phyloP scores from a whole-genome alignment of 1,140 invertebrate genomes.

The Magallana gigas region DNA sequence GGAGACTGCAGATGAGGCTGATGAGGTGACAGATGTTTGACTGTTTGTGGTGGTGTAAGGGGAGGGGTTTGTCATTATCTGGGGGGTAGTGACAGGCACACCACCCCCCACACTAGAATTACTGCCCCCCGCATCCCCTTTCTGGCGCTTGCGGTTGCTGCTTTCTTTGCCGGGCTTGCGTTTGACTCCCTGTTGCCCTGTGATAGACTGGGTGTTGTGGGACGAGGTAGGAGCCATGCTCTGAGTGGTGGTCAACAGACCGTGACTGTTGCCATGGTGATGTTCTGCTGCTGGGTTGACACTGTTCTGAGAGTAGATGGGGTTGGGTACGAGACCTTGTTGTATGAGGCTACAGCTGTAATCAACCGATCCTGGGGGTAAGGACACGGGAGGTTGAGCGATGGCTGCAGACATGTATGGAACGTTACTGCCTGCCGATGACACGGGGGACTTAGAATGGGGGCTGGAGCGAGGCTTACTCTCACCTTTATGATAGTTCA shows the following conservation, averaged over 20 bases:
- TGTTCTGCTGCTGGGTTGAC: conserved; percentile 53
- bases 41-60: conserved; percentile 81
- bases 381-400: conserved; percentile 73
- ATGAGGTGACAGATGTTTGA: conserved; percentile 79
- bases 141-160: conserved; percentile 63
- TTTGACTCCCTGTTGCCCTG: conserved; percentile 81
- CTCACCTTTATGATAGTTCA: conserved; percentile 68
- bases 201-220: conserved; percentile 85
- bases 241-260: conserved; percentile 33
- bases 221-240: conserved; percentile 50
- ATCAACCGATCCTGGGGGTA: conserved; percentile 65
- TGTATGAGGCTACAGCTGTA: conserved; percentile 78
- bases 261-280: conserved; percentile 20
- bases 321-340: conserved; percentile 80
- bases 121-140: conserved; percentile 54
- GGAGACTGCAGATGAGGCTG: conserved; percentile 81
- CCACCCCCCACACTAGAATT: conserved; percentile 76
- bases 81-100: conserved; percentile 83
- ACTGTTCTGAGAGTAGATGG: conserved; percentile 76
- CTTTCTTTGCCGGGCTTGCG: conserved; percentile 62
- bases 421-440: conserved; percentile 42
- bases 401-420: conserved; percentile 64
- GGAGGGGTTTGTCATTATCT: conserved; percentile 81
- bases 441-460: conserved; percentile 37
- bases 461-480: conserved; percentile 14